These are phyloP conservation scores for Oenanthe oenanthe DNA, from an alignment of 2,113 vertebrate genomes.

Conservation along the genomic window DNA sequence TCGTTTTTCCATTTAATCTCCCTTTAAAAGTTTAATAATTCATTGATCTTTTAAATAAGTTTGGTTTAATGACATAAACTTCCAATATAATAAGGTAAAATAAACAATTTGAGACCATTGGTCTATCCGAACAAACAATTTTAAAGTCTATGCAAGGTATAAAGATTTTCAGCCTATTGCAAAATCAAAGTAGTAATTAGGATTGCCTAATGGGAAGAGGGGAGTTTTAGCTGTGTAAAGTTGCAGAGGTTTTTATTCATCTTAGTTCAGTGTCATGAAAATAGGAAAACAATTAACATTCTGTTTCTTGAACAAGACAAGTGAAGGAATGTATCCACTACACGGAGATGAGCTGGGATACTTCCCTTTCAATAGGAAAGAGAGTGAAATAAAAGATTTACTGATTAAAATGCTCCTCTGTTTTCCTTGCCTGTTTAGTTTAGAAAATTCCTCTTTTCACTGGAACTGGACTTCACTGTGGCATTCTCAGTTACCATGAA, in stretches of 20 bases:
- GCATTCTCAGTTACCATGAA: not conserved
- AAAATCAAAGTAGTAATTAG: not conserved
- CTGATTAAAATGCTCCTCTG: not conserved
- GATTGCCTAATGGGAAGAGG: not conserved
- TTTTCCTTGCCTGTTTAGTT: not conserved
- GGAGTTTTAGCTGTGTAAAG: not conserved
- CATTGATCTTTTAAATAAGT: not conserved
- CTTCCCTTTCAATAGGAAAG: not conserved
- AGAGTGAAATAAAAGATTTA: not conserved
- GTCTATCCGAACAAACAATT: not conserved
- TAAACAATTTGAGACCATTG: not conserved
- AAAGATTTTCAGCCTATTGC: not conserved
- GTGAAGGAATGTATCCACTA: not conserved
- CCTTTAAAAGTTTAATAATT: not conserved
- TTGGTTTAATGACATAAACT: not conserved
- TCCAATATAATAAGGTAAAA: not conserved
- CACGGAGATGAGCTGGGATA: not conserved
- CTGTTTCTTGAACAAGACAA: not conserved
- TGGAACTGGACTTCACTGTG: not conserved
- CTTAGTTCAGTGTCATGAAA: not conserved
- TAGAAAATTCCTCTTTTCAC: not conserved
- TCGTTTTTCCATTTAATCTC: slow-evolving; percentile 31
- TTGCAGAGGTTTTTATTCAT: not conserved
- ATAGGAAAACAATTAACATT: not conserved
- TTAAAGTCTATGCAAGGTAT: not conserved